These are phyloP conservation scores for Condylura cristata DNA, from an alignment of 2,113 vertebrate species.

Conservation along the genomic window DNA sequence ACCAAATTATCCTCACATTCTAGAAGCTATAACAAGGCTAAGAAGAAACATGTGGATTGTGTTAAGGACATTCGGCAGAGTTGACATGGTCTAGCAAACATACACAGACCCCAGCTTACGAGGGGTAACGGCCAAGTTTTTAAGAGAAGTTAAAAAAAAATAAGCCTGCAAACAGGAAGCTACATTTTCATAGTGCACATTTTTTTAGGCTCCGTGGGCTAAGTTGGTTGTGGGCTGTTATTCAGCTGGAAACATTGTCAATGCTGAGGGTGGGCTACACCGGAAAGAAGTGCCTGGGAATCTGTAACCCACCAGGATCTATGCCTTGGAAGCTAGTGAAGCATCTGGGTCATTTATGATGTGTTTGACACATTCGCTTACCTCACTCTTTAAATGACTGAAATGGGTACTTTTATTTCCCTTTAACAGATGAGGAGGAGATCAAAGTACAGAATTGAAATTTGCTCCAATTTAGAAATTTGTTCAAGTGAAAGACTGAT, in stretches of 20 bases:
- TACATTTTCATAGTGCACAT: neutral
- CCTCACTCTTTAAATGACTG: neutral
- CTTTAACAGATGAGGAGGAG: constrained; percentile 25
- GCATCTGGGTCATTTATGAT: neutral
- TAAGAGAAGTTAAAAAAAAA: neutral
- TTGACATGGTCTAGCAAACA: neutral
- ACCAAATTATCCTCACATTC: neutral
- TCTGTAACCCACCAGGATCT: neutral
- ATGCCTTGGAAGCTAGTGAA: neutral
- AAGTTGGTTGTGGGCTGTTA: neutral
- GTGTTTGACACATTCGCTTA: neutral
- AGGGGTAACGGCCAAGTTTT: neutral
- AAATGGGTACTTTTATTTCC: neutral
- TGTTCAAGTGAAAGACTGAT: neutral
- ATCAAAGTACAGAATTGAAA: neutral
- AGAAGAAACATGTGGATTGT: neutral
- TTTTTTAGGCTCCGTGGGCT: neutral
- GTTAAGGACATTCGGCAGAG: neutral
- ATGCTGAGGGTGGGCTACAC: neutral
- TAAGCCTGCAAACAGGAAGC: neutral
- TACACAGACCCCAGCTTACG: neutral
- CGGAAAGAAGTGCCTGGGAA: neutral
- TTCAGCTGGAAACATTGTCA: neutral
- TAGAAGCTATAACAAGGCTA: neutral
- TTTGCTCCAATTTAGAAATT: neutral